Evolutionary conservation across 1,140 invertebrate species (phyloP).

Genomic region (Drosophila ogumai): DNA sequence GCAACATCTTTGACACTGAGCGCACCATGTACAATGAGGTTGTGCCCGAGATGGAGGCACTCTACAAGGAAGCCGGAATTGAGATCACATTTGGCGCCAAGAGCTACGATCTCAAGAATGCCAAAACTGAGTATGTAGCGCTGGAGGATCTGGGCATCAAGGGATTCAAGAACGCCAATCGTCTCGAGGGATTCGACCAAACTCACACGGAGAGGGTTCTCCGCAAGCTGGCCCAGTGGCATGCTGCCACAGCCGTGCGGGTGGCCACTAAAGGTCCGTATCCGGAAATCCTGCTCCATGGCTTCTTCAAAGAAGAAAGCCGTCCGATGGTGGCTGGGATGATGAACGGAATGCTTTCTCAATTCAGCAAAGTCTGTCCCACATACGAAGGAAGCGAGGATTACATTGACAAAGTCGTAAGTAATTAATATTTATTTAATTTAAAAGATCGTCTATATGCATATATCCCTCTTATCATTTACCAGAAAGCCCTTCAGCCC

Average conservation of each 20-base stretch:
- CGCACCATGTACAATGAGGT: constrained; percentile 52
- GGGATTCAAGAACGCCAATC: constrained; percentile 2
- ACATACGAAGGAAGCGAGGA: constrained; percentile 37
- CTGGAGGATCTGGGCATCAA: not conserved
- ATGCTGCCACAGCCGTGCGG: constrained; percentile 61
- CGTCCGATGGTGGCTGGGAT: constrained; percentile 42
- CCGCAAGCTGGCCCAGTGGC: constrained; percentile 2
- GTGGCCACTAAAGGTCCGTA: constrained; percentile 85
- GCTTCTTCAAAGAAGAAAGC: constrained; percentile 57
- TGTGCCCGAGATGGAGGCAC: constrained; percentile 68
- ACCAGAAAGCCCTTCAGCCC: constrained; percentile 39
- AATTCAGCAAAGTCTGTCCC: constrained; percentile 37
- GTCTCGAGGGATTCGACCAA: constrained; percentile 2
- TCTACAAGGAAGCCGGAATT: constrained; percentile 69
- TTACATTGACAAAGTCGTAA: constrained; percentile 64
- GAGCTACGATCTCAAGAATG: constrained; percentile 1
- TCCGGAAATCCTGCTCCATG: not conserved
- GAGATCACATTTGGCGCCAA: not conserved
- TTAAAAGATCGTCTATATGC: not conserved
- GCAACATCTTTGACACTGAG: constrained; percentile 62
- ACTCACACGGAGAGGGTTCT: not conserved
- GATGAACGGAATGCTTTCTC: constrained; percentile 26
- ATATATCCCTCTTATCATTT: too few species aligned
- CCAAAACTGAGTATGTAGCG: not conserved
- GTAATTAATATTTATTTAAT: not conserved